Evolutionary conservation across 1,140 invertebrate genomes (phyloP).

Genomic region (Drosophila kurseongensis): DNA sequence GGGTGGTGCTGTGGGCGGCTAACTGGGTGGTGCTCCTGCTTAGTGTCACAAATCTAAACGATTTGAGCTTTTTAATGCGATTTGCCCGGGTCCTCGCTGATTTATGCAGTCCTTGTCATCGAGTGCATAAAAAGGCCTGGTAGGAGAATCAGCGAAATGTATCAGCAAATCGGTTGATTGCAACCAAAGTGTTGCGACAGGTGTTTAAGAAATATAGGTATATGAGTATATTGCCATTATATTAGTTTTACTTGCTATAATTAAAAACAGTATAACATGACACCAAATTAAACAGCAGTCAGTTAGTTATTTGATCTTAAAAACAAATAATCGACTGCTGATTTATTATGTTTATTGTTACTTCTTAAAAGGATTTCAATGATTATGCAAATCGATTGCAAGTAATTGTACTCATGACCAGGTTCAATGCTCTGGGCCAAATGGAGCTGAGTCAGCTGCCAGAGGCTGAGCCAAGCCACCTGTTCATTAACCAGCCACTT

Average conservation of each 20-base stretch:
- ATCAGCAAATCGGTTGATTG: slow-evolving; percentile 8
- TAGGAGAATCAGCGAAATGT: slow-evolving; percentile 10
- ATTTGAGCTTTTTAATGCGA: slow-evolving; percentile 77
- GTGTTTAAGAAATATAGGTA: not conserved
- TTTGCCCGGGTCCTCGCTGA: slow-evolving; percentile 40
- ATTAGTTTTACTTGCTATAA: not conserved
- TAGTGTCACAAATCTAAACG: slow-evolving; percentile 78
- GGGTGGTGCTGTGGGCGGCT: slow-evolving; percentile 13
- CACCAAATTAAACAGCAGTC: not conserved
- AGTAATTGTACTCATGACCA: slow-evolving; percentile 38
- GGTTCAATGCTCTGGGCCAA: slow-evolving; percentile 43
- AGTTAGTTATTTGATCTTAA: slow-evolving; percentile 22
- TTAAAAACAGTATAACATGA: too few species aligned
- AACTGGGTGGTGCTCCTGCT: slow-evolving; percentile 24
- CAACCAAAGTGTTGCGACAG: slow-evolving; percentile 1
- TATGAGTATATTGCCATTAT: too few species aligned
- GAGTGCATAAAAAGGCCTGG: slow-evolving; percentile 17
- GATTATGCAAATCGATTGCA: slow-evolving; percentile 36
- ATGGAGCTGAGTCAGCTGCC: slow-evolving; percentile 13
- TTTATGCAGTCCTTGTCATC: slow-evolving; percentile 45
- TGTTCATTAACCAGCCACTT: slow-evolving; percentile 60
- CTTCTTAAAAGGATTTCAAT: slow-evolving; percentile 16
- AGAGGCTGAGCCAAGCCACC: slow-evolving; percentile 33
- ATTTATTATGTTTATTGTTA: slow-evolving; percentile 11
- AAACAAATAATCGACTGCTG: slow-evolving; percentile 1